Evolutionary conservation across 2,888 invertebrate genomes (phyloP).

Genomic region (Ormyrus labotus): DNA sequence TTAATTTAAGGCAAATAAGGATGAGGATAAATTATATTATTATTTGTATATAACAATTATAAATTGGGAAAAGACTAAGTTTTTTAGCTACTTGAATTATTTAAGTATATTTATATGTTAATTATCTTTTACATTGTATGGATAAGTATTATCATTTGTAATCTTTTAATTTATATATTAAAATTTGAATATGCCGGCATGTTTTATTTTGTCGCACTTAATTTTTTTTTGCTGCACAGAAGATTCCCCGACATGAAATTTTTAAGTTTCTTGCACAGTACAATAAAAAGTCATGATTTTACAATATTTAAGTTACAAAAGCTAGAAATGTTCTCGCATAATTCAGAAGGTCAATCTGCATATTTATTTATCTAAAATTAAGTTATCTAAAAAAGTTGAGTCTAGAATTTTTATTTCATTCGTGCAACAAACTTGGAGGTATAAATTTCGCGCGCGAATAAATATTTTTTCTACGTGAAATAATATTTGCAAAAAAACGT

Average conservation of each 20-base stretch:
- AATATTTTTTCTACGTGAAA: conserved; percentile 20
- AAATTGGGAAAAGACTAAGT: conserved; percentile 52
- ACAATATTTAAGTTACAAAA: background rate
- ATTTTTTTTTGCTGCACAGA: conserved; percentile 37
- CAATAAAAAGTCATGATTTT: conserved; percentile 3
- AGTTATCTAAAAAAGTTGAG: background rate
- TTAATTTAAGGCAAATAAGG: conserved; percentile 41
- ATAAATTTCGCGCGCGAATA: conserved; percentile 21
- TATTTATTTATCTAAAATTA: background rate
- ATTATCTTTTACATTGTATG: conserved; percentile 52
- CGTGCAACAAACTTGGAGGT: conserved; percentile 9
- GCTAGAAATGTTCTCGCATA: background rate
- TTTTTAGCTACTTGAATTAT: conserved; percentile 52
- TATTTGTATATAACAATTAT: conserved; percentile 55
- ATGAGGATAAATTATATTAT: conserved; percentile 52
- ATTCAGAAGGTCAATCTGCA: background rate
- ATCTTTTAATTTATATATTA: conserved; percentile 69
- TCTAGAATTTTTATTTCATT: conserved; percentile 5
- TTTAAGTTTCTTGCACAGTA: conserved; percentile 11
- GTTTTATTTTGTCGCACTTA: conserved; percentile 57
- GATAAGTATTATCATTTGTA: conserved; percentile 61
- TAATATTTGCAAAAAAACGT: conserved; percentile 30
- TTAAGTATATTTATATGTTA: conserved; percentile 54
- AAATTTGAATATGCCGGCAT: conserved; percentile 61
- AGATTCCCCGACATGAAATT: background rate